These are phyloP conservation scores for Patella pellucida DNA, from an alignment of 2,888 invertebrate species.

Conservation along the genomic window DNA sequence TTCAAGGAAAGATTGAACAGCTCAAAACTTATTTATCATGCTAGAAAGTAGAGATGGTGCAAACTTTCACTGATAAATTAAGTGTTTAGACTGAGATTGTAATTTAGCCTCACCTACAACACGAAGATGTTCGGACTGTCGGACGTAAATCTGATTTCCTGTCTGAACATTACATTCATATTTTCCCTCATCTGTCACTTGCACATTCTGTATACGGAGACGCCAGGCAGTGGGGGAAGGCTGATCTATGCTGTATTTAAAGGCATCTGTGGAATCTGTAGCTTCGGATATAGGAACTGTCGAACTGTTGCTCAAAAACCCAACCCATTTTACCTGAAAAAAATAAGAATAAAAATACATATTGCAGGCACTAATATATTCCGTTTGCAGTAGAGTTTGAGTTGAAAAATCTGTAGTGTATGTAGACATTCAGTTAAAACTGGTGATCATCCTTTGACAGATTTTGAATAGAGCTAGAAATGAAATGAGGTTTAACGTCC, in stretches of 20 bases:
- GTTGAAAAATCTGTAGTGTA: no score
- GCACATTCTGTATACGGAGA: conserved; percentile 57
- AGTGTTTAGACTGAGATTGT: background rate
- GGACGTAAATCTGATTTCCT: conserved; percentile 50
- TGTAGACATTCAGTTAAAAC: no score
- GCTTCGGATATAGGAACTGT: conserved; percentile 44
- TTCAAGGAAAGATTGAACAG: no score
- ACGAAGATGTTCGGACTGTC: conserved; percentile 40
- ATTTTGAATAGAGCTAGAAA: no score
- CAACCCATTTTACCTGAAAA: conserved; percentile 34
- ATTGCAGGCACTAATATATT: no score
- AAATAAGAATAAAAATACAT: background rate
- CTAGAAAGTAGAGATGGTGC: background rate
- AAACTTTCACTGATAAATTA: background rate
- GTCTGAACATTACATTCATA: conserved; percentile 59
- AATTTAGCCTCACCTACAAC: conserved; percentile 41
- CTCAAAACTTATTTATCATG: background rate
- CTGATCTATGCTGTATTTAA: conserved; percentile 56
- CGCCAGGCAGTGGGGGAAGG: conserved; percentile 60
- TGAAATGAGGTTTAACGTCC: no score
- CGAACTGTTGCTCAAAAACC: background rate
- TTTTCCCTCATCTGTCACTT: conserved; percentile 51
- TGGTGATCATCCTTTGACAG: no score
- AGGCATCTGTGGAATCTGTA: conserved; percentile 53
- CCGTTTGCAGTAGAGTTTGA: background rate